Evolutionary conservation across 2,797 vertebrate species (phyloP).

Genomic region (Ciconia nigra): DNA sequence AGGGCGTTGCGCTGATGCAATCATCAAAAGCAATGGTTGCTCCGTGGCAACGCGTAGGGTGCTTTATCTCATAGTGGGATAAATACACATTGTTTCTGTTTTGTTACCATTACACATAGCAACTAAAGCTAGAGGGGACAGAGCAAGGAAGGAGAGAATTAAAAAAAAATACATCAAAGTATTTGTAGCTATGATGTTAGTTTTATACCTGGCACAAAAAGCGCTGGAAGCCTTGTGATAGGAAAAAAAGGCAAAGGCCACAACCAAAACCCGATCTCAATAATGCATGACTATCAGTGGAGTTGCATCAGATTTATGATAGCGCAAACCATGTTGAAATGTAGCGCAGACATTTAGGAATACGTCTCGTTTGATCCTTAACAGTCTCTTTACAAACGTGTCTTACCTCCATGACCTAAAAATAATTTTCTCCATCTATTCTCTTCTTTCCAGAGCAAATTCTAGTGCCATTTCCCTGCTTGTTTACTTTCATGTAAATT

Average conservation of each 20-base stretch:
- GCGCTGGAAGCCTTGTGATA: not conserved
- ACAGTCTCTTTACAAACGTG: not conserved
- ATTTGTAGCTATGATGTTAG: not conserved
- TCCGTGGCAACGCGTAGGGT: not conserved
- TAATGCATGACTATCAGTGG: not conserved
- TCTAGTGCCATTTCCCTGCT: not conserved
- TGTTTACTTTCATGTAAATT: not conserved
- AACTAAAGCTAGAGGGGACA: not conserved
- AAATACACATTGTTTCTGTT: not conserved
- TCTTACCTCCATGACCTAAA: not conserved
- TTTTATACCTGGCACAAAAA: not conserved
- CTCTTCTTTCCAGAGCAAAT: not conserved
- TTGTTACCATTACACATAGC: not conserved
- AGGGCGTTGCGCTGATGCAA: accelerated
- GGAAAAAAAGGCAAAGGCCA: not conserved
- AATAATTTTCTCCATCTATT: not conserved
- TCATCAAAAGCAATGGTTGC: not conserved
- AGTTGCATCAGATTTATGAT: not conserved
- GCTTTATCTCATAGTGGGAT: not conserved
- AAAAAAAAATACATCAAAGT: not conserved
- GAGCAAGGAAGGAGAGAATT: not conserved
- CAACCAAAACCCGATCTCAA: not conserved
- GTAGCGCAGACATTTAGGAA: not conserved
- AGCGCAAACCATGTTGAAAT: not conserved
- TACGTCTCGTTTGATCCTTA: accelerated